A percentile compares a stretch with the other conserved stretches of the same genome.
Conservation (phyloP, 2,797 vertebrate species). For the Anabas testudineus region DNA sequence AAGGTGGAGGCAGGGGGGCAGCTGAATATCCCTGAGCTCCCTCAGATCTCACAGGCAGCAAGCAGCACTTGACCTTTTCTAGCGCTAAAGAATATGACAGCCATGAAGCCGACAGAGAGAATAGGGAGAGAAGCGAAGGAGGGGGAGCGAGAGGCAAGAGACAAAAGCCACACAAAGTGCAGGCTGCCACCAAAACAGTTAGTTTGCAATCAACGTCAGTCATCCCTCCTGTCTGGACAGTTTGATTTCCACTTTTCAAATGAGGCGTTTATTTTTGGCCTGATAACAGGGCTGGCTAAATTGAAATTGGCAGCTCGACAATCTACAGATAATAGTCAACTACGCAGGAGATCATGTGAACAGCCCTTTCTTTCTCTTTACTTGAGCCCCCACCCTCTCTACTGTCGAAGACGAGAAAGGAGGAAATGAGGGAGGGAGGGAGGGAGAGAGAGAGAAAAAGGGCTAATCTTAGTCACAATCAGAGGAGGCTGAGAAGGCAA, state of each 20-base stretch:
- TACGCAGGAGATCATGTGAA: constrained; percentile 85
- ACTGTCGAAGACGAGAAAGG: constrained; percentile 77
- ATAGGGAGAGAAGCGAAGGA: constrained; percentile 56
- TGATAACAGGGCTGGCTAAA: constrained; percentile 86
- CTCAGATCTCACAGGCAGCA: constrained; percentile 86
- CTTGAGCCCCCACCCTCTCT: constrained; percentile 65
- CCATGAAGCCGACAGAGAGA: constrained; percentile 82
- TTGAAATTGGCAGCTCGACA: constrained; percentile 87
- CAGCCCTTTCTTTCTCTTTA: constrained; percentile 77
- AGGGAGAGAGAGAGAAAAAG: constrained; percentile 67
- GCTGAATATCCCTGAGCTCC: constrained; percentile 72
- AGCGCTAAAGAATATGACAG: constrained; percentile 89
- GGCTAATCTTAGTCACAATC: constrained; percentile 87
- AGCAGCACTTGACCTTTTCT: constrained; percentile 88
- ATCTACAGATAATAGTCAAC: constrained; percentile 85
- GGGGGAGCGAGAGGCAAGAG: constrained; percentile 67
- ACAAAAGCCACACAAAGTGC: constrained; percentile 88
- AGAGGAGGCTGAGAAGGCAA: constrained; percentile 77
- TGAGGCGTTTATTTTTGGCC: constrained; percentile 86
- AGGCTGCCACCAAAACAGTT: constrained; percentile 87
- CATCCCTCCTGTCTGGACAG: constrained; percentile 85
- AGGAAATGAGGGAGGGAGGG: constrained; percentile 71
- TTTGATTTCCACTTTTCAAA: constrained; percentile 91
- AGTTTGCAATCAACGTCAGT: constrained; percentile 90
- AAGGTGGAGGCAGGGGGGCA: constrained; percentile 50